Evolutionary conservation across 2,888 invertebrate genomes (phyloP), one percentile per base, ranked within the genome.

Genomic region (Euzophera pinguis): DNA sequence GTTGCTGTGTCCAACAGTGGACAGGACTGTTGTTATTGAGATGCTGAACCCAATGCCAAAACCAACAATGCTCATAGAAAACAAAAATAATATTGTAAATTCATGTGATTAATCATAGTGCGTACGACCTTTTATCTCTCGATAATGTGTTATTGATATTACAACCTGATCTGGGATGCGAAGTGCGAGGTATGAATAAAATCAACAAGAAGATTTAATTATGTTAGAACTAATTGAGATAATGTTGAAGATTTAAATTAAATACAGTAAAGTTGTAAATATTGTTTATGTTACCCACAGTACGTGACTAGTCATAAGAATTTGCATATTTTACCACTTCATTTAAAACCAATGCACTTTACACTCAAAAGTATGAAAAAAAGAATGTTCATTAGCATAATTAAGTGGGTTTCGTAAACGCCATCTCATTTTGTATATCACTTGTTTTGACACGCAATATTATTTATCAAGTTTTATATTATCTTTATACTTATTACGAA

Each of bases 381-480:
- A 72, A 70, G 58, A 67, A 62, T 64, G 58, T 57, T 64, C 57
- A 75, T 78, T 75, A 74, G 64, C 69, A 75, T 76, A 75, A 76
- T 75, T 71, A 71, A 68, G 65, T 69, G 60, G 62, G 66, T 71
- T 73, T 69, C 70, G 64, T 70, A 65, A 68, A 70, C 57, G 60
- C 52, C 59, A 64, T 65, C 68, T 78, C 73, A 57, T 71, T 76
- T 72, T 66, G 69, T 73, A 65, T 70, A 67, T 67, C 67, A 68
- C 71, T 67, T 74, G 72, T 75, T 71, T 70, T 71, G 71, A 78
- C 69, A 59, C 72, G 72, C 71, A 78, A 74, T 71, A 66, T 71
- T 69, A 69, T 65, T 62, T 64, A 52, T 50, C 29, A 45, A 35
- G 37, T 43, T 43, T 35, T 27, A 51, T 58, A 59, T 63, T 60